Conservation (phyloP, 2,888 invertebrate species). For the Noctua janthina region DNA sequence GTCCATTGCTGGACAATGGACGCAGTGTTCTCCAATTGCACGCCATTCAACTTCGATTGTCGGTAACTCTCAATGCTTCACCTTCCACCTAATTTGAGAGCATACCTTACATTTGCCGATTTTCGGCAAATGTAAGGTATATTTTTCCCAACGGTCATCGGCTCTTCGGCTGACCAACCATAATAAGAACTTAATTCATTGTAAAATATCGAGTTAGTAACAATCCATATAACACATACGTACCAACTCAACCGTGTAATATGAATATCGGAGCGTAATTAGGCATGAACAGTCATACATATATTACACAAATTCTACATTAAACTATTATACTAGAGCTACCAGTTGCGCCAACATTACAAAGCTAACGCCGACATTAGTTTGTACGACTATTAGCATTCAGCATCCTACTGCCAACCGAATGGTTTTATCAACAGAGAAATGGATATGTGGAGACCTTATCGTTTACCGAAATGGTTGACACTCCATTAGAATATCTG, state of each 20-base stretch:
- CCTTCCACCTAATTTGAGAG: not conserved
- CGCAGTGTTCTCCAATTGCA: not conserved
- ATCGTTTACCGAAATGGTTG: slow-evolving; percentile 34
- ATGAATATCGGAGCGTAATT: slow-evolving; percentile 30
- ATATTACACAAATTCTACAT: slow-evolving; percentile 19
- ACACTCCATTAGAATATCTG: slow-evolving; percentile 23
- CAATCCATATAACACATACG: not conserved
- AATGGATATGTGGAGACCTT: slow-evolving; percentile 32
- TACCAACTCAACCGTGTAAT: slow-evolving; percentile 23
- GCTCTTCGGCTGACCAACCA: not conserved
- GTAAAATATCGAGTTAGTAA: not conserved
- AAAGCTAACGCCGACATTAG: slow-evolving; percentile 41
- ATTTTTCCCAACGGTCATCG: too few relatives aligned
- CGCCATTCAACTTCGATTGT: not conserved
- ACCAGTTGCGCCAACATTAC: slow-evolving; percentile 50
- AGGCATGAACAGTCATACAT: slow-evolving; percentile 16
- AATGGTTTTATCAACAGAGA: slow-evolving; percentile 48
- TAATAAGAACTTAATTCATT: not conserved
- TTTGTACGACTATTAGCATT: slow-evolving; percentile 34
- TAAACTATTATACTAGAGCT: slow-evolving; percentile 15
- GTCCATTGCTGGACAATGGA: not conserved
- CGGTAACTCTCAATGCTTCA: not conserved
- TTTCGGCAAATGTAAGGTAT: too few relatives aligned
- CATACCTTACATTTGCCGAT: not conserved
- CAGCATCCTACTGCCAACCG: slow-evolving; percentile 19